Evolutionary conservation across 2,888 invertebrate genomes (phyloP).

Genomic region (Heliconius sara): DNA sequence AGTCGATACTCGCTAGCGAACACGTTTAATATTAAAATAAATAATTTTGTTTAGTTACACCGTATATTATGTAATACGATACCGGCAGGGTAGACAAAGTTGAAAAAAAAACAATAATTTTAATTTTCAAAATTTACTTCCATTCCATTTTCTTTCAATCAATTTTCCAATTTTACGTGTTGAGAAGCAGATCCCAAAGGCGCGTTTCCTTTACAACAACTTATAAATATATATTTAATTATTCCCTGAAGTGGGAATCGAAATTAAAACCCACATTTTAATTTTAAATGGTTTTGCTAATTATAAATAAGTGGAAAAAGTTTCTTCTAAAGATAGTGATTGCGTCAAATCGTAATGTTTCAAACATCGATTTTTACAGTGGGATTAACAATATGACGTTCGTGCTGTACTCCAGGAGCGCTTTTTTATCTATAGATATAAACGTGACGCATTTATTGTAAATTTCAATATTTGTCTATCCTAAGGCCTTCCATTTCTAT

Average conservation of each 20-base stretch:
- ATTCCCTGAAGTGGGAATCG: too few species aligned
- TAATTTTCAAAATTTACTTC: neutral
- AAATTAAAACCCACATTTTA: too few species aligned
- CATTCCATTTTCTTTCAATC: neutral
- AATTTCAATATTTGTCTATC: neutral
- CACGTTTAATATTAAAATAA: neutral
- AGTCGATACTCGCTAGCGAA: neutral
- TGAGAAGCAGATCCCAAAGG: neutral
- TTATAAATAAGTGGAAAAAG: neutral
- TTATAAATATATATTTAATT: too few species aligned
- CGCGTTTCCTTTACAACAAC: too few species aligned
- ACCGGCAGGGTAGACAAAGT: neutral
- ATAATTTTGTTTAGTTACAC: neutral
- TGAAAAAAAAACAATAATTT: neutral
- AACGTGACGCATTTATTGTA: neutral
- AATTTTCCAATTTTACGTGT: neutral
- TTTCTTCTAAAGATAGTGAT: neutral
- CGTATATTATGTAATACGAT: neutral
- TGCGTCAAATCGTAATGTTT: neutral
- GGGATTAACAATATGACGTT: slow-evolving; percentile 34
- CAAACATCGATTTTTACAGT: slow-evolving; percentile 14
- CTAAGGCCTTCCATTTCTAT: neutral
- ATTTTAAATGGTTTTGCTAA: neutral
- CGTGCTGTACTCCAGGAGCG: slow-evolving; percentile 21
- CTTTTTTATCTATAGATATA: neutral